Conservation (phyloP, 2,888 invertebrate species). For the Troides aeacus region DNA sequence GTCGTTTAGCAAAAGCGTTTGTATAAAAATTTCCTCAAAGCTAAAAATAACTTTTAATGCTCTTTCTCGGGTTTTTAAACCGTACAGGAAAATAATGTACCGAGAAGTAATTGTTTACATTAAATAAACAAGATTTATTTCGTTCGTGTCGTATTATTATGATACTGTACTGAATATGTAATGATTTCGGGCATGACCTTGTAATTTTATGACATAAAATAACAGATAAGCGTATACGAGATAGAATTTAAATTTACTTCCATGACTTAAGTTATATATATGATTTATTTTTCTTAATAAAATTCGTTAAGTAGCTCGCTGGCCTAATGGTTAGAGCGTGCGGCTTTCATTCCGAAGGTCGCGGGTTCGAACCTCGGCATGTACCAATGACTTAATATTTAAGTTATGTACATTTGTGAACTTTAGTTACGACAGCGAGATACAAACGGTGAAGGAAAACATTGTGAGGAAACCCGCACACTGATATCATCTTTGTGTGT, state of each 20-base stretch:
- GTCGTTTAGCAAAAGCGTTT: constrained; percentile 5
- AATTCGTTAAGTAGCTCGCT: no score
- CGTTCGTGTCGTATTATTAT: not conserved
- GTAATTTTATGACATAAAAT: not conserved
- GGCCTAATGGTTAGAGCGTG: no score
- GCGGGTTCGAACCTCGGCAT: no score
- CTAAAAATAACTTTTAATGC: not conserved
- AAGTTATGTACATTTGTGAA: no score
- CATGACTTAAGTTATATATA: not conserved
- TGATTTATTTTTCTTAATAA: not conserved
- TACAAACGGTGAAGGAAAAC: no score
- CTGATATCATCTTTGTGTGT: no score
- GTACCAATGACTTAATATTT: no score
- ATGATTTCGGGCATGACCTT: not conserved
- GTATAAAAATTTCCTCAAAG: not conserved
- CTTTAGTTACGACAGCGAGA: no score
- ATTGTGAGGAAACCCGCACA: no score
- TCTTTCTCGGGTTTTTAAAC: not conserved
- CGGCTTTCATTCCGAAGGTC: no score
- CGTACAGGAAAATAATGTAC: not conserved
- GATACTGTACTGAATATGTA: not conserved
- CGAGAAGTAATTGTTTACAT: not conserved
- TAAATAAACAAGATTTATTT: not conserved
- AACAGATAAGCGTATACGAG: not conserved
- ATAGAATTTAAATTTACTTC: not conserved